These are phyloP conservation scores for Tethea ocularis DNA, from an alignment of 2,888 invertebrate genomes.

Conservation along the genomic window DNA sequence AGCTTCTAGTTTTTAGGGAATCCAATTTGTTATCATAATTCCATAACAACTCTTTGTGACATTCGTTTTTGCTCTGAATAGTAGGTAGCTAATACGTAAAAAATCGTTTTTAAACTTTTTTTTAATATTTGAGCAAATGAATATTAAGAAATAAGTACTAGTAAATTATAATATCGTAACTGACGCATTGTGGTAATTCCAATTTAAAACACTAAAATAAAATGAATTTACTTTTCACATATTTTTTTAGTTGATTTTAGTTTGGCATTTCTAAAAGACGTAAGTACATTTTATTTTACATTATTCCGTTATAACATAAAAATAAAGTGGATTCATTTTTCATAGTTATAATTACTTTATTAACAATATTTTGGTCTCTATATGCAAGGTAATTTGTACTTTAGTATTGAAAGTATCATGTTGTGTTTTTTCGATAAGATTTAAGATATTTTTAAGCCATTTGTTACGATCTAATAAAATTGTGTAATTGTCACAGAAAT, in stretches of 20 bases:
- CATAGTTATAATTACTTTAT: background rate
- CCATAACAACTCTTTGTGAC: background rate
- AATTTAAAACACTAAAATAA: background rate
- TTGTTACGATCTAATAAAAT: background rate
- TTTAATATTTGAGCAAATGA: slow-evolving; percentile 17
- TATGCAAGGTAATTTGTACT: slow-evolving; percentile 19
- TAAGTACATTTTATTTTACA: background rate
- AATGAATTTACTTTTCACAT: background rate
- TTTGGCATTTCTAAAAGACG: background rate
- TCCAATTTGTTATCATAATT: no score
- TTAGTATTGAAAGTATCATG: slow-evolving; percentile 6
- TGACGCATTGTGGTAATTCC: background rate
- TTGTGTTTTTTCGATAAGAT: background rate
- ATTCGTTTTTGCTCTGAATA: background rate
- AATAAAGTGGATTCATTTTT: background rate
- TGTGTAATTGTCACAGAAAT: background rate
- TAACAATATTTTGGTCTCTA: slow-evolving; percentile 8
- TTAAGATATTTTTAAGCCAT: background rate
- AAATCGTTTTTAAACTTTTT: background rate
- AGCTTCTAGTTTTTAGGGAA: no score
- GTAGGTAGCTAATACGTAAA: background rate
- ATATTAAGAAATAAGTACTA: background rate
- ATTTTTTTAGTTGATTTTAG: no score
- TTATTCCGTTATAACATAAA: background rate
- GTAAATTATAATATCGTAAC: background rate